phyloP scores from a whole-genome alignment of 2,113 vertebrate genomes.

The Eupsittula cactorum region DNA sequence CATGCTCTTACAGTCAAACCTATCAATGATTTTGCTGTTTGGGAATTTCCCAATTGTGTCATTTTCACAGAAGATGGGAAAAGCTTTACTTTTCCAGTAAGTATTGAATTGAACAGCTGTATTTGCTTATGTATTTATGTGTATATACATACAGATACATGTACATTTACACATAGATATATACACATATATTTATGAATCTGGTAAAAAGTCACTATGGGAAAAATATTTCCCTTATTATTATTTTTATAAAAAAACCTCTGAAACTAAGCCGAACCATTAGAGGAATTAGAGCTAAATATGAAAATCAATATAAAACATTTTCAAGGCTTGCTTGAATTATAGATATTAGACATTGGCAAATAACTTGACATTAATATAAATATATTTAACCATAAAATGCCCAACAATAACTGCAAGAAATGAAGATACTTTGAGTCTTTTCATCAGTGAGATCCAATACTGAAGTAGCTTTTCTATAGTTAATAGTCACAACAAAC shows the following conservation, averaged over 20 bases:
- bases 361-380: not conserved
- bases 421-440: not conserved
- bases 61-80: not conserved
- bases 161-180: not conserved
- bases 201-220: not conserved
- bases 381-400: not conserved
- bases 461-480: not conserved
- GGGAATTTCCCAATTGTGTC: not conserved
- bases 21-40: not conserved
- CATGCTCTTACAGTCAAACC: not conserved
- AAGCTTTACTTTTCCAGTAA: not conserved
- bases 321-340: not conserved
- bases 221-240: not conserved
- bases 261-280: not conserved
- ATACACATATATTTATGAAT: not conserved
- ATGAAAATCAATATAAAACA: not conserved
- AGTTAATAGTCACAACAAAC: constrained; percentile 24
- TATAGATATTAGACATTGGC: not conserved
- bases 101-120: not conserved
- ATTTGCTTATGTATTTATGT: not conserved
- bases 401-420: not conserved
- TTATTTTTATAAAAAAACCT: not conserved
- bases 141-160: not conserved
- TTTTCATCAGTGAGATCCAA: constrained; percentile 6
- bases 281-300: not conserved